Conservation (phyloP, 1,140 invertebrate genomes). For the Euwallacea fornicatus region DNA sequence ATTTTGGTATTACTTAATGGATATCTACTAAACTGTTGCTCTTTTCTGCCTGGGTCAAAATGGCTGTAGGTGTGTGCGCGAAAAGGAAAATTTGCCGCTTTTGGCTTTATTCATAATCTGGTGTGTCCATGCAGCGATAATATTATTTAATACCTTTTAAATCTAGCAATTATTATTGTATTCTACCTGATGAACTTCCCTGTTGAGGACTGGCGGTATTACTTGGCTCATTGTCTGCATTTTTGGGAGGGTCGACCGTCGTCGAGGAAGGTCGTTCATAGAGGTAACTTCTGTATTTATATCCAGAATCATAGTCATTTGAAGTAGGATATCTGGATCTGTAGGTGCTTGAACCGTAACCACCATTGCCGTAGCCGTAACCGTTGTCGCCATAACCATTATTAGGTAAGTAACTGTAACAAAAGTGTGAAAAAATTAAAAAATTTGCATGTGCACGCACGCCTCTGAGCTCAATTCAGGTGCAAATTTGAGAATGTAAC, state of each 20-base stretch:
- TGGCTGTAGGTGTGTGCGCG: too few relatives aligned
- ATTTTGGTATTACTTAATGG: too few relatives aligned
- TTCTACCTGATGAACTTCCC: too few relatives aligned
- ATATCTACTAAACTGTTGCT: too few relatives aligned
- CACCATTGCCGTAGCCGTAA: slow-evolving; percentile 17
- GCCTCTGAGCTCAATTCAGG: background rate
- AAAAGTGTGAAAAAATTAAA: too few relatives aligned
- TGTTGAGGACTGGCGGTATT: slow-evolving; percentile 24
- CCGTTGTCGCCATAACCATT: background rate
- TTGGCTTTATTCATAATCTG: too few relatives aligned
- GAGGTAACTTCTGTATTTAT: slow-evolving; percentile 37
- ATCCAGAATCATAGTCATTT: slow-evolving; percentile 29
- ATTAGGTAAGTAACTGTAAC: background rate
- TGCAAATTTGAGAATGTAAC: slow-evolving; percentile 1
- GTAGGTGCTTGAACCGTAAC: slow-evolving; percentile 17
- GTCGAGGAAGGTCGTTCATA: slow-evolving; percentile 39
- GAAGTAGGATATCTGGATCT: slow-evolving; percentile 24
- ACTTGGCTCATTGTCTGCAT: slow-evolving; percentile 4
- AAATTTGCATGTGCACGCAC: too few relatives aligned
- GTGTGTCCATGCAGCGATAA: too few relatives aligned
- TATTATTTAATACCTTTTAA: too few relatives aligned
- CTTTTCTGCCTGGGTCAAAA: too few relatives aligned
- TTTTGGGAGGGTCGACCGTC: slow-evolving; percentile 23
- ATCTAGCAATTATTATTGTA: too few relatives aligned
- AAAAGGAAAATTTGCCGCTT: too few relatives aligned